Percentiles rank a stretch among this genome's conserved stretches.
These are phyloP conservation scores for Oncorhynchus mykiss DNA, from an alignment of 2,113 vertebrate genomes.

Conservation along the genomic window DNA sequence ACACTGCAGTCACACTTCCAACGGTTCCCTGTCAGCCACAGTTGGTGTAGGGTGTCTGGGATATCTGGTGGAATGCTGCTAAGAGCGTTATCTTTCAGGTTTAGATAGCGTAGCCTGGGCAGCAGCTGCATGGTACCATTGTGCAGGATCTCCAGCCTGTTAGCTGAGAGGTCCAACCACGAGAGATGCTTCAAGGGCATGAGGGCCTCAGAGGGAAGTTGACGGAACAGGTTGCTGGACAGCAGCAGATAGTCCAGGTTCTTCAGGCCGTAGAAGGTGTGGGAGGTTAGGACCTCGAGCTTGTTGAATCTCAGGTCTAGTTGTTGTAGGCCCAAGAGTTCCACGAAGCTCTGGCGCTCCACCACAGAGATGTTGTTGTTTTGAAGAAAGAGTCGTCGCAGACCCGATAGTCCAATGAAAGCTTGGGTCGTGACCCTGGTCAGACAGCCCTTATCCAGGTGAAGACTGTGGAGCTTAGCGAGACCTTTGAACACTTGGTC, in stretches of 20 bases:
- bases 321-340: conserved; percentile 82
- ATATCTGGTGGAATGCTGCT: conserved; percentile 71
- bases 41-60: conserved; percentile 78
- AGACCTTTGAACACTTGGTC: conserved; percentile 85
- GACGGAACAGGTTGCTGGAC: conserved; percentile 80
- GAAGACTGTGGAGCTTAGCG: conserved; percentile 88
- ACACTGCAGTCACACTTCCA: conserved; percentile 88
- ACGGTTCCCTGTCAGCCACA: conserved; percentile 87
- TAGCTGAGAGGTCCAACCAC: conserved; percentile 84
- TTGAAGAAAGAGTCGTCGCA: conserved; percentile 88
- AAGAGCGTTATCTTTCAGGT: conserved; percentile 81
- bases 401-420: conserved; percentile 81
- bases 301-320: conserved; percentile 88
- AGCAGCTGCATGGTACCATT: conserved; percentile 71
- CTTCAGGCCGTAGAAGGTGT: conserved; percentile 80
- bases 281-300: conserved; percentile 73
- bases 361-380: conserved; percentile 79
- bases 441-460: conserved; percentile 88
- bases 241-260: conserved; percentile 90
- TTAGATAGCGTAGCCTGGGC: conserved; percentile 82
- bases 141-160: conserved; percentile 72
- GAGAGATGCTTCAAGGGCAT: conserved; percentile 71
- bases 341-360: conserved; percentile 82
- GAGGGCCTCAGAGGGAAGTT: conserved; percentile 70
- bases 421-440: conserved; percentile 74